Percentiles rank a stretch among this genome's conserved stretches.
phyloP scores from a whole-genome alignment of 2,113 vertebrate genomes.

The Leucoraja erinaceus region DNA sequence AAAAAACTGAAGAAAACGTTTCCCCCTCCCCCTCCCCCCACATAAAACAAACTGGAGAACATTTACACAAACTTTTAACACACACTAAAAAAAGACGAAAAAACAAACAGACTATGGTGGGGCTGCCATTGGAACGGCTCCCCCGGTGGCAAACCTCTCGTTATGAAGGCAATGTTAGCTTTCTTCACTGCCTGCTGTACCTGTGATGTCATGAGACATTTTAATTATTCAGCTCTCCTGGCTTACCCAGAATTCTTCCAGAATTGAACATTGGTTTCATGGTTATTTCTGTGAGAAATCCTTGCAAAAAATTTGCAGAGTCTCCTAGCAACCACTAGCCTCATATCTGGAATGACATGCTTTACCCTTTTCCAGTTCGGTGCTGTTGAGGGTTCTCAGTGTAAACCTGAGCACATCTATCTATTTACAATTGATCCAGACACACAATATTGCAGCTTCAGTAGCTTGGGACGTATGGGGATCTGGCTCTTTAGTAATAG shows the following conservation, averaged over 20 bases:
- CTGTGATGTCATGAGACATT: neutral
- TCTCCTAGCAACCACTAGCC: neutral
- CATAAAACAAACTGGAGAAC: too few species aligned
- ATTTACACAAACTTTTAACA: too few species aligned
- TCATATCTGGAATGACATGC: neutral
- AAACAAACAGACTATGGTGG: too few species aligned
- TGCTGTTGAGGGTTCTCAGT: neutral
- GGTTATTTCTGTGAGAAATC: neutral
- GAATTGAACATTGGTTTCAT: neutral
- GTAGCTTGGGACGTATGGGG: neutral
- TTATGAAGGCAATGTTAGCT: too few species aligned
- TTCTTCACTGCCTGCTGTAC: too few species aligned
- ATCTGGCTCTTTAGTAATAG: neutral
- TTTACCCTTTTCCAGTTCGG: neutral
- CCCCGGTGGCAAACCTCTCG: too few species aligned
- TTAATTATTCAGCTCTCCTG: neutral
- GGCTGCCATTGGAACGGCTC: too few species aligned
- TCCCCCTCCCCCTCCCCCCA: too few species aligned
- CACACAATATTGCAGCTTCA: neutral
- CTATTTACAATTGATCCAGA: neutral
- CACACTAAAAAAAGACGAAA: too few species aligned
- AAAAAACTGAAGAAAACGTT: too few species aligned
- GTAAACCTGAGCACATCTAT: neutral
- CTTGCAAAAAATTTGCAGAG: neutral
- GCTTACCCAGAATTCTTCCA: neutral